phyloP scores from a whole-genome alignment of 2,797 vertebrate genomes.

The Acrossocheilus wenchowensis region DNA sequence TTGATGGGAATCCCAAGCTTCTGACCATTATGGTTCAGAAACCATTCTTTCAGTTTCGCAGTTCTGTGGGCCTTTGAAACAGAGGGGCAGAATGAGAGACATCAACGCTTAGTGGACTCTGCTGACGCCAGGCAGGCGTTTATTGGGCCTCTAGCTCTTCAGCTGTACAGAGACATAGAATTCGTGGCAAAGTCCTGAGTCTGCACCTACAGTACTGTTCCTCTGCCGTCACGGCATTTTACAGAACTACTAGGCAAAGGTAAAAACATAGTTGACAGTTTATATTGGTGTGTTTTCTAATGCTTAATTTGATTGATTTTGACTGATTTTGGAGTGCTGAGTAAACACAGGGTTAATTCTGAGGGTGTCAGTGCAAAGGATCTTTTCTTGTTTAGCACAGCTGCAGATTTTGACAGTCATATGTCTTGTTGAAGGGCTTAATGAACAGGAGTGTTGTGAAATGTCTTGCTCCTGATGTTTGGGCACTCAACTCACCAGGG shows the following conservation, averaged over 20 bases:
- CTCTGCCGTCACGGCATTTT: not conserved
- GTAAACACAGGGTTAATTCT: not conserved
- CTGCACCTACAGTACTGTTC: not conserved
- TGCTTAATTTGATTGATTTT: not conserved
- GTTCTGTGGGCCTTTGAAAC: not conserved
- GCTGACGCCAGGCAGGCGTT: conserved; percentile 25
- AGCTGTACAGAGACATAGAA: not conserved
- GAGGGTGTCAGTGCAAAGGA: not conserved
- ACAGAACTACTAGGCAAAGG: conserved; percentile 4
- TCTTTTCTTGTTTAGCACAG: not conserved
- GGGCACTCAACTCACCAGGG: not conserved
- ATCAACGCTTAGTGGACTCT: conserved; percentile 5
- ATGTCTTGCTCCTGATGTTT: conserved; percentile 20
- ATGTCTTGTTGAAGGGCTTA: not conserved
- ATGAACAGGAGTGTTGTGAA: not conserved
- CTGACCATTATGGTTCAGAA: conserved; percentile 34
- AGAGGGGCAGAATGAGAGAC: not conserved
- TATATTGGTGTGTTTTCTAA: not conserved
- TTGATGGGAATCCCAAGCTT: conserved; percentile 25
- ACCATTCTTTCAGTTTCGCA: not conserved
- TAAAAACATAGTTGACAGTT: not conserved
- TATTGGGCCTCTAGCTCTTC: conserved; percentile 13
- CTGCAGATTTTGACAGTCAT: not conserved
- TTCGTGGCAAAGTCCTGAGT: conserved; percentile 19
- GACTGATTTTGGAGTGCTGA: not conserved